Evolutionary conservation across 2,113 vertebrate genomes (phyloP).

Genomic region (Ictalurus furcatus): DNA sequence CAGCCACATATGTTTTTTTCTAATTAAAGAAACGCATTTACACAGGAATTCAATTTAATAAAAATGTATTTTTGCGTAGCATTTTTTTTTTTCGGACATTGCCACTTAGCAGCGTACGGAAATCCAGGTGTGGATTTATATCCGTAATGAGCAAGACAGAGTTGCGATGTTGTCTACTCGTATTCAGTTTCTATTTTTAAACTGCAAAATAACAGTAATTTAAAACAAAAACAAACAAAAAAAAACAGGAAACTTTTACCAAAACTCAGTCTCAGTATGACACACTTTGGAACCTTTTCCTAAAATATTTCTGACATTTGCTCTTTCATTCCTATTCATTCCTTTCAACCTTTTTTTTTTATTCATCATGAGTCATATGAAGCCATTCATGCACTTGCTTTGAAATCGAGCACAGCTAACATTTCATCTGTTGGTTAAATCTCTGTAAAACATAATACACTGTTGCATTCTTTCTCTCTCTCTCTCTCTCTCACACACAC

Average conservation of each 20-base stretch:
- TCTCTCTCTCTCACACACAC: constrained; percentile 20
- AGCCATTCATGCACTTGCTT: background rate
- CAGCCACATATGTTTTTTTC: background rate
- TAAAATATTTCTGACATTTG: background rate
- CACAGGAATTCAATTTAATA: background rate
- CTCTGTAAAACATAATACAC: constrained; percentile 18
- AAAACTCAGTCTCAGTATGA: background rate
- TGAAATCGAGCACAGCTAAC: background rate
- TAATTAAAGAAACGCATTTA: background rate
- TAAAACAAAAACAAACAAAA: background rate
- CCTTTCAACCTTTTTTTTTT: background rate
- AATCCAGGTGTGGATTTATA: background rate
- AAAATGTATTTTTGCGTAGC: background rate
- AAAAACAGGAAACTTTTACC: background rate
- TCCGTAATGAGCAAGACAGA: background rate
- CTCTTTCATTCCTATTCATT: background rate
- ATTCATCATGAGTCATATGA: background rate
- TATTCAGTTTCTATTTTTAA: background rate
- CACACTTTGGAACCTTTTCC: background rate
- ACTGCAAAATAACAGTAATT: background rate
- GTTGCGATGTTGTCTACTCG: background rate
- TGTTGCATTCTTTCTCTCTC: constrained; percentile 17
- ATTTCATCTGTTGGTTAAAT: background rate
- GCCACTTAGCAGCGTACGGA: background rate
- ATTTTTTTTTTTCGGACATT: background rate